These are phyloP conservation scores for Rostrhamus sociabilis DNA, from an alignment of 2,797 vertebrate genomes.

Conservation along the genomic window DNA sequence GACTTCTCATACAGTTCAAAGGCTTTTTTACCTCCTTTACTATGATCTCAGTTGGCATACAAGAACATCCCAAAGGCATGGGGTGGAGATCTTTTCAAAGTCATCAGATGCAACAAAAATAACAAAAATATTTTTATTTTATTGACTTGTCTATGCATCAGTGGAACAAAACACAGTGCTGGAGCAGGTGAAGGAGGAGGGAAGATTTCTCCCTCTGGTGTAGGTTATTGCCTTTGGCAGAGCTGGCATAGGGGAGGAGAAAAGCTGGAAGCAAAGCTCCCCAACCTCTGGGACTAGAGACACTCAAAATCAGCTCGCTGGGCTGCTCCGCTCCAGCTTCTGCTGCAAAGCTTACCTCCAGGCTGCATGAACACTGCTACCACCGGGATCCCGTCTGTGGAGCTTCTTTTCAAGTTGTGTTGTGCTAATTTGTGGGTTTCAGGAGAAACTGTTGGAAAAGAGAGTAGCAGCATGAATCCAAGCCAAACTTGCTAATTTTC, in stretches of 20 bases:
- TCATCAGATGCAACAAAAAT: not conserved
- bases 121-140: not conserved
- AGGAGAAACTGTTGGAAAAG: not conserved
- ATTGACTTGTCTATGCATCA: not conserved
- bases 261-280: not conserved
- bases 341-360: not conserved
- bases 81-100: not conserved
- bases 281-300: not conserved
- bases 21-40: not conserved
- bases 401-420: not conserved
- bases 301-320: not conserved
- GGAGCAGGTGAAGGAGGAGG: not conserved
- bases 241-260: not conserved
- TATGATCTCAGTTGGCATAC: not conserved
- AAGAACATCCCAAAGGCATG: not conserved
- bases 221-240: not conserved
- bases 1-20: not conserved
- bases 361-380: not conserved
- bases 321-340: not conserved
- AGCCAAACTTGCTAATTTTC: not conserved
- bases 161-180: not conserved
- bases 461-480: not conserved
- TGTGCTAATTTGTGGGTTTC: not conserved
- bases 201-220: not conserved
- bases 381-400: not conserved